phyloP scores from a whole-genome alignment of 2,113 vertebrate species.

The Neoarius graeffei region DNA sequence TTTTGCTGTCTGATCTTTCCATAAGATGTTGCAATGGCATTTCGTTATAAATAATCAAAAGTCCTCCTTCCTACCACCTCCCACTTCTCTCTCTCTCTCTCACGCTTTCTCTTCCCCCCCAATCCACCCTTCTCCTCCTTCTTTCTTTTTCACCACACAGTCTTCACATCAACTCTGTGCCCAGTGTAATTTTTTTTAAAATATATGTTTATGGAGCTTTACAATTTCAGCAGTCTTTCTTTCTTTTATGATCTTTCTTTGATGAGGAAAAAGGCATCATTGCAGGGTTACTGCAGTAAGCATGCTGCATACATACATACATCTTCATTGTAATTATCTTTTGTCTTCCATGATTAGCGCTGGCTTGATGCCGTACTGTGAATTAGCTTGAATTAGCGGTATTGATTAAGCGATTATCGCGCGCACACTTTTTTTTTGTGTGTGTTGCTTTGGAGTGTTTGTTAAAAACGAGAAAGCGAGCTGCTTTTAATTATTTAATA shows the following conservation, averaged over 20 bases:
- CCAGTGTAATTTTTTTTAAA: slow-evolving; percentile 21
- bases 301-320: slow-evolving; percentile 24
- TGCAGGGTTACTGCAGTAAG: slow-evolving; percentile 41
- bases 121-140: slow-evolving; percentile 37
- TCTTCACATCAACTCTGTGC: slow-evolving; percentile 17
- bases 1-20: slow-evolving; percentile 63
- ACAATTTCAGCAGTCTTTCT: background rate
- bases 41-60: slow-evolving; percentile 70
- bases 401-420: slow-evolving; percentile 65
- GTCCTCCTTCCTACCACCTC: slow-evolving; percentile 55
- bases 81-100: slow-evolving; percentile 49
- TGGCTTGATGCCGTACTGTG: slow-evolving; percentile 35
- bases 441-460: slow-evolving; percentile 48
- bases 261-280: background rate
- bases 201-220: background rate
- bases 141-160: slow-evolving; percentile 38
- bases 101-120: slow-evolving; percentile 39
- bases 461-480: slow-evolving; percentile 59
- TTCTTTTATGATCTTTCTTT: background rate
- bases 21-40: slow-evolving; percentile 60
- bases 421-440: slow-evolving; percentile 19
- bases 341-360: slow-evolving; percentile 44
- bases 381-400: slow-evolving; percentile 57
- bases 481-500: slow-evolving; percentile 69
- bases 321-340: slow-evolving; percentile 49